Conservation (phyloP, 2,888 invertebrate genomes). For the Diaphora mendica region DNA sequence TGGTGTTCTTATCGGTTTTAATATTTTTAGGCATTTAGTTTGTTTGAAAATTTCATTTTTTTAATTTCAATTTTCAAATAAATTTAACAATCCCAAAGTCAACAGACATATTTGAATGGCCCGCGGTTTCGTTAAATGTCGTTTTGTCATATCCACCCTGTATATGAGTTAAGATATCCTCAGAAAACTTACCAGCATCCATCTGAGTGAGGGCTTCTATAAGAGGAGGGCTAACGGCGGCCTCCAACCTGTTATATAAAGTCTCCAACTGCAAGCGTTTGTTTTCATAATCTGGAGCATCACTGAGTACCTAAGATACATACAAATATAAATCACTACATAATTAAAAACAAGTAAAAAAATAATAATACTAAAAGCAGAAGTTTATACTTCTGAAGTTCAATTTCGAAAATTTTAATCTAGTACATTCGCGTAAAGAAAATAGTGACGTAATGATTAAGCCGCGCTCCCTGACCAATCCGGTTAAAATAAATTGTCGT, state of each 20-base stretch:
- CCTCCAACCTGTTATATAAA: conserved; percentile 96
- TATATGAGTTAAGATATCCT: neutral
- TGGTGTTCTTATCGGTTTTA: too few species aligned
- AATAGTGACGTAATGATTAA: neutral
- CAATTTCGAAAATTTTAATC: neutral
- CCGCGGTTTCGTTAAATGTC: too few species aligned
- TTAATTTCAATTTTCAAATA: too few species aligned
- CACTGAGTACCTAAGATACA: conserved; percentile 70
- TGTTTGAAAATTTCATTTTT: too few species aligned
- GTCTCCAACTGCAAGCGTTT: conserved; percentile 94
- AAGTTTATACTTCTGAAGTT: neutral
- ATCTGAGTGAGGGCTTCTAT: conserved; percentile 92
- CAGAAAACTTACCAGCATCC: conserved; percentile 66
- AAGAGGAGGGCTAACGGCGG: conserved; percentile 94
- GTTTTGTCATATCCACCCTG: too few species aligned
- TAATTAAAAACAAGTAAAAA: neutral
- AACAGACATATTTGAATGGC: too few species aligned
- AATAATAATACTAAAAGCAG: neutral
- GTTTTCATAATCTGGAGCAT: conserved; percentile 89
- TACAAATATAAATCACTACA: neutral
- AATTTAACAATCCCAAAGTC: too few species aligned
- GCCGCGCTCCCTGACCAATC: neutral
- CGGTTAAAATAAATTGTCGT: too few species aligned
- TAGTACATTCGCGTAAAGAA: neutral
- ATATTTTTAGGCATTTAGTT: too few species aligned